These are phyloP conservation scores for Drosophila subsilvestris DNA, from an alignment of 2,888 invertebrate species.

Conservation along the genomic window DNA sequence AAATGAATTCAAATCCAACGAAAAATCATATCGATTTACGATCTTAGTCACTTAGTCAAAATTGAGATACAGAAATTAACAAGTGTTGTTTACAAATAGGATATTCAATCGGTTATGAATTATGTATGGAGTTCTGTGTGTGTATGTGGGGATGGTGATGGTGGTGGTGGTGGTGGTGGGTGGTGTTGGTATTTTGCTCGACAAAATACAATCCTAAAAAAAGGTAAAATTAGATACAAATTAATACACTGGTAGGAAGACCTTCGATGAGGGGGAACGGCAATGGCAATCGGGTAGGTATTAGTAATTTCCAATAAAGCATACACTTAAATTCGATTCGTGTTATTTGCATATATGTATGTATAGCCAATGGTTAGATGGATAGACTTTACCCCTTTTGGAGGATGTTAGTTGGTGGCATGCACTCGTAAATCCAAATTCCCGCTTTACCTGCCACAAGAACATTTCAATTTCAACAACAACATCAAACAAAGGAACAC, in stretches of 20 bases:
- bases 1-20: constrained; percentile 36
- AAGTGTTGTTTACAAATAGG: constrained; percentile 16
- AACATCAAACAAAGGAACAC: constrained; percentile 69
- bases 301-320: constrained; percentile 33
- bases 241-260: constrained; percentile 29
- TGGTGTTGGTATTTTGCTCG: constrained; percentile 64
- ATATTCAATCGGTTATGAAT: constrained; percentile 34
- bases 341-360: constrained; percentile 2
- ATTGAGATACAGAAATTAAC: constrained; percentile 34
- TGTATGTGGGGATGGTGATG: constrained; percentile 57
- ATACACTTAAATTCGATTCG: constrained; percentile 40
- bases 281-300: constrained; percentile 8
- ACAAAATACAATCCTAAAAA: constrained; percentile 53
- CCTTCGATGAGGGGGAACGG: constrained; percentile 9
- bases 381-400: constrained; percentile 14
- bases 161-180: constrained; percentile 40
- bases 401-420: constrained; percentile 11
- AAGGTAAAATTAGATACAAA: constrained; percentile 27
- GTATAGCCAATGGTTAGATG: constrained; percentile 15
- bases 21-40: constrained; percentile 30
- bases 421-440: constrained; percentile 39
- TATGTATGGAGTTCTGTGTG: constrained; percentile 38
- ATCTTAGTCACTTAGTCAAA: constrained; percentile 9
- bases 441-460: constrained; percentile 73
- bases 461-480: constrained; percentile 47